Percentiles rank a stretch among this genome's conserved stretches.
These are phyloP conservation scores for Thelaira solivaga DNA, from an alignment of 2,888 invertebrate genomes.

Conservation along the genomic window DNA sequence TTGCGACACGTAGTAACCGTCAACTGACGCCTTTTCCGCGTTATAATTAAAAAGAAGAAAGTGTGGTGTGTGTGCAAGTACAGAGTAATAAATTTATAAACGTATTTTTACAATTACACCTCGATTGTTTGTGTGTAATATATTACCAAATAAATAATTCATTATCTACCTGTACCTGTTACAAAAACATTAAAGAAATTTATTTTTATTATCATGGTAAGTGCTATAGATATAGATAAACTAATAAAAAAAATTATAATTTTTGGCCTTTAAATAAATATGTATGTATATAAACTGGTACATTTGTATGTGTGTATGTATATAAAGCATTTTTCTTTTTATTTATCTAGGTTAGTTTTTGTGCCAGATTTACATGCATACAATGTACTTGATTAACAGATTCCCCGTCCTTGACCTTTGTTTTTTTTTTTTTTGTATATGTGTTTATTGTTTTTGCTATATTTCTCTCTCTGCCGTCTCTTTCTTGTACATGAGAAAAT, in stretches of 20 bases:
- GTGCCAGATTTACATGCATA: neutral
- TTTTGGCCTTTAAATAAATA: neutral
- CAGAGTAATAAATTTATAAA: neutral
- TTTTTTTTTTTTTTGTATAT: neutral
- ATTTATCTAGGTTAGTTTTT: neutral
- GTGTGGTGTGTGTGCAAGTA: neutral
- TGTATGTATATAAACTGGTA: no score
- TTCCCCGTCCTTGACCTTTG: slow-evolving; percentile 59
- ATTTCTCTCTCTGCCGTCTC: slow-evolving; percentile 1
- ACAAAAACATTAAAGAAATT: slow-evolving; percentile 60
- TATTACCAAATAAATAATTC: neutral
- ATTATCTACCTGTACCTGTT: neutral
- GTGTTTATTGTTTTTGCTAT: slow-evolving; percentile 4
- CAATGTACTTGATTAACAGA: neutral
- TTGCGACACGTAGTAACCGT: slow-evolving; percentile 17
- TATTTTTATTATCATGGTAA: slow-evolving; percentile 64
- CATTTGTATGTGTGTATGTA: neutral
- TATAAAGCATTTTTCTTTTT: no score
- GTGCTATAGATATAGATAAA: no score
- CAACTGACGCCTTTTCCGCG: slow-evolving; percentile 14
- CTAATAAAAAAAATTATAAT: no score
- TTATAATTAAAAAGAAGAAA: neutral
- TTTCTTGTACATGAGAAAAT: neutral
- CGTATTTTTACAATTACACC: neutral
- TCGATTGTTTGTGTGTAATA: neutral